phyloP scores from a whole-genome alignment of 2,797 vertebrate genomes.

The Gymnodraco acuticeps region DNA sequence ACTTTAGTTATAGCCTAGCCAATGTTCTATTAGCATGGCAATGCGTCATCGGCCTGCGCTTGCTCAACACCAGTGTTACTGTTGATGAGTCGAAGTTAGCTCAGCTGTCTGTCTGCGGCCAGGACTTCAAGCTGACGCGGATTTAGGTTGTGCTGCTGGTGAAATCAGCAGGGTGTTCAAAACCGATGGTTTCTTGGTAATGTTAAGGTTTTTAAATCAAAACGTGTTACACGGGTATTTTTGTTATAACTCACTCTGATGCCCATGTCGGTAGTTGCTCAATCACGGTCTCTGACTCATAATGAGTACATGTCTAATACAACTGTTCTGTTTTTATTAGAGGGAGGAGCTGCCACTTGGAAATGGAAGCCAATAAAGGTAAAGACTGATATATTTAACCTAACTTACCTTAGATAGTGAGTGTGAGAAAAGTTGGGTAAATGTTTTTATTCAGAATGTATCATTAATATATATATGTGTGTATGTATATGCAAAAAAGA shows the following conservation, averaged over 20 bases:
- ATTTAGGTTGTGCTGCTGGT: not conserved
- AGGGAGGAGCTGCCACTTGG: conserved; percentile 63
- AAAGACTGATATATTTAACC: not conserved
- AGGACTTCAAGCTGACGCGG: not conserved
- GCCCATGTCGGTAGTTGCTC: not conserved
- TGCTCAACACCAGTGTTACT: conserved; percentile 47
- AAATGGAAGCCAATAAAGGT: conserved; percentile 80
- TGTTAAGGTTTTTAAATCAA: not conserved
- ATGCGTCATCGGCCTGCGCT: conserved; percentile 78
- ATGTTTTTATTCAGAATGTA: not conserved
- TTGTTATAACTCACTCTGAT: not conserved
- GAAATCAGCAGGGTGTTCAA: not conserved
- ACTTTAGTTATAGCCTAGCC: conserved; percentile 35
- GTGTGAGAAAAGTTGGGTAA: not conserved
- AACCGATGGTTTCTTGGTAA: not conserved
- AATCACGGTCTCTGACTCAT: not conserved
- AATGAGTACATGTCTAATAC: not conserved
- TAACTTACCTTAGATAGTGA: not conserved
- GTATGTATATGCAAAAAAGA: too few species aligned
- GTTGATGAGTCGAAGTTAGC: conserved; percentile 40
- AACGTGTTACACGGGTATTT: not conserved
- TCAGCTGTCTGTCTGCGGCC: conserved; percentile 13
- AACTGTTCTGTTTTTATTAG: conserved; percentile 35
- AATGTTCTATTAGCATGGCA: conserved; percentile 53
- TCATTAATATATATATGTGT: too few species aligned